Evolutionary conservation across 2,888 invertebrate species (phyloP).

Genomic region (Meteorus cinctellus): DNA sequence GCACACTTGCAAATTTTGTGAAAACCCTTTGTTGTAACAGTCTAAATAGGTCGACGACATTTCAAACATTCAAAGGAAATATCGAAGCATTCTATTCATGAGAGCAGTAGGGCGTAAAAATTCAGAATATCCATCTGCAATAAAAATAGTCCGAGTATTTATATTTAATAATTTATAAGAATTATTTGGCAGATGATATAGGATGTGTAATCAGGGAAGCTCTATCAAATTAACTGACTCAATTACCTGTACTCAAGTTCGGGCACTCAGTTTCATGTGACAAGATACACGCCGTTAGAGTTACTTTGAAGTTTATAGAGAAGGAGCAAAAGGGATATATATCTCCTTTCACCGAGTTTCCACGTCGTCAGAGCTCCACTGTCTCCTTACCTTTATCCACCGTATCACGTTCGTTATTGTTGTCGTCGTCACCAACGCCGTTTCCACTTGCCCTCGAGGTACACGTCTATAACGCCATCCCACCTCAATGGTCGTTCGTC

Average conservation of each 20-base stretch:
- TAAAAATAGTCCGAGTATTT: too few species aligned
- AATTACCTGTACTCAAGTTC: constrained; percentile 21
- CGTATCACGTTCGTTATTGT: background rate
- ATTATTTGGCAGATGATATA: background rate
- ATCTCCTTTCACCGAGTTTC: constrained; percentile 31
- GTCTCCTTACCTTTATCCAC: constrained; percentile 1
- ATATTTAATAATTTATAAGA: background rate
- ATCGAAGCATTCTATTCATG: too few species aligned
- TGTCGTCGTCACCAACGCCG: background rate
- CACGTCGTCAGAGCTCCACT: background rate
- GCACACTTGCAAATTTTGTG: too few species aligned
- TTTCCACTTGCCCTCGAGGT: constrained; percentile 33
- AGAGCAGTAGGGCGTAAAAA: too few species aligned
- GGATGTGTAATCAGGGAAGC: background rate
- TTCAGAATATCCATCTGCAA: too few species aligned
- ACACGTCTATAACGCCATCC: constrained; percentile 35
- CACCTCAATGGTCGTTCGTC: constrained; percentile 36
- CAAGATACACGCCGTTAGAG: background rate
- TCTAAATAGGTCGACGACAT: too few species aligned
- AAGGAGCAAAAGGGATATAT: constrained; percentile 9
- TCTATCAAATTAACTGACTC: constrained; percentile 17
- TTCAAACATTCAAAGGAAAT: too few species aligned
- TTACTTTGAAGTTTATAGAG: constrained; percentile 43
- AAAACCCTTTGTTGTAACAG: too few species aligned
- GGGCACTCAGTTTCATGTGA: constrained; percentile 19